Evolutionary conservation across 2,888 invertebrate genomes (phyloP).

Genomic region (Lottia gigantea): DNA sequence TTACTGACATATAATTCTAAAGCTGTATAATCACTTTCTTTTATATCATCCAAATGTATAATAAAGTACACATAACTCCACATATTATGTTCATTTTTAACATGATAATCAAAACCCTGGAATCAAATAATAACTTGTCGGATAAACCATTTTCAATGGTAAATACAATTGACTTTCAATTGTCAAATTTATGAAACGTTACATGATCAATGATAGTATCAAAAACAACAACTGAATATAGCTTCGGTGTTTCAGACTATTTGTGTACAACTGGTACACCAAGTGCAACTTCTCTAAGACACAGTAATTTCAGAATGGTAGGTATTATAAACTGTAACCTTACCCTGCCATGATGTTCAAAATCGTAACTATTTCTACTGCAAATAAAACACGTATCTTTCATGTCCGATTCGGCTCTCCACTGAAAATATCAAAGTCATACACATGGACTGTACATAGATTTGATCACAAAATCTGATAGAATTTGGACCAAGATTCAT

Average conservation of each 20-base stretch:
- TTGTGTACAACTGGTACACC: no score
- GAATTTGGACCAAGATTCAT: background rate
- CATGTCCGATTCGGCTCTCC: conserved; percentile 69
- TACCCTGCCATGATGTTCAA: conserved; percentile 68
- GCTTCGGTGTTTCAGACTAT: no score
- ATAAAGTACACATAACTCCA: conserved; percentile 69
- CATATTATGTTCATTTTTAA: conserved; percentile 67
- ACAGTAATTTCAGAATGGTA: no score
- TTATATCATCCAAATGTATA: conserved; percentile 67
- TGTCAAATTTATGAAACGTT: no score
- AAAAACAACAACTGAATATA: no score
- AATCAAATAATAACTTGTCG: conserved; percentile 11
- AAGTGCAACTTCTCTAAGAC: no score
- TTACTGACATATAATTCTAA: conserved; percentile 65
- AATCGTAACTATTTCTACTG: conserved; percentile 67
- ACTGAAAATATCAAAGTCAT: conserved; percentile 47
- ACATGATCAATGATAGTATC: no score
- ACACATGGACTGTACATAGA: background rate
- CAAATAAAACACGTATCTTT: conserved; percentile 68
- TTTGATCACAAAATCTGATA: background rate
- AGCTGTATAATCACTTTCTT: conserved; percentile 66
- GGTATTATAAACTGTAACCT: conserved; percentile 3
- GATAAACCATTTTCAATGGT: no score
- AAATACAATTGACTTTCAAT: no score
- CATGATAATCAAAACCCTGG: conserved; percentile 67